phyloP scores from a whole-genome alignment of 2,797 vertebrate genomes.

The Acrocephalus scirpaceus region DNA sequence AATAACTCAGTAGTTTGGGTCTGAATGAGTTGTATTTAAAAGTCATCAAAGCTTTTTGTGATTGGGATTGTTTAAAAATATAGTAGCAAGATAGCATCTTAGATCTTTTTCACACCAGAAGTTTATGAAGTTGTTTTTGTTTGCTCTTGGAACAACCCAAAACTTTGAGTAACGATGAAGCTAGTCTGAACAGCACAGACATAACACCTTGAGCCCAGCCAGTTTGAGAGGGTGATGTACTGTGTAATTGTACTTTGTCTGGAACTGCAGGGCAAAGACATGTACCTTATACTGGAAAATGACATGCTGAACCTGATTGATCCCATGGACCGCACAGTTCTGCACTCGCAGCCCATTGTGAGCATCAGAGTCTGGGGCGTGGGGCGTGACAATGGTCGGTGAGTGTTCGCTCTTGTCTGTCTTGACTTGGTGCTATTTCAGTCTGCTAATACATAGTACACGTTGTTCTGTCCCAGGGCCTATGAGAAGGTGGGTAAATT shows the following conservation, averaged over 20 bases:
- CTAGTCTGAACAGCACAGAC: background rate
- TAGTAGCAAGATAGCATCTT: background rate
- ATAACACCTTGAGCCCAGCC: background rate
- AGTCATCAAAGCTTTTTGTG: background rate
- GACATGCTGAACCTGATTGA: conserved; percentile 92
- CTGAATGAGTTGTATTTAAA: background rate
- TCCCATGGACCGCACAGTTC: conserved; percentile 89
- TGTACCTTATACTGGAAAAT: conserved; percentile 93
- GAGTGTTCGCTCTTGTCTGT: conserved; percentile 23
- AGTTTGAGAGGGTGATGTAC: background rate
- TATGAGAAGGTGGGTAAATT: background rate
- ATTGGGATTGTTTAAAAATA: background rate
- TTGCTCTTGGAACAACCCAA: background rate
- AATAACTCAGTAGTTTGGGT: background rate
- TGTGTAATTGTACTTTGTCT: conserved; percentile 12
- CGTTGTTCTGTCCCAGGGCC: background rate
- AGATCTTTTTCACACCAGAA: background rate
- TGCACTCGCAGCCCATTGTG: conserved; percentile 95
- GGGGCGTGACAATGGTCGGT: conserved; percentile 96
- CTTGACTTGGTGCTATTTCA: background rate
- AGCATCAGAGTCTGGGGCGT: conserved; percentile 98
- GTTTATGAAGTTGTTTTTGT: background rate
- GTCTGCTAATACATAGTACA: background rate
- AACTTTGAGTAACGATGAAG: background rate
- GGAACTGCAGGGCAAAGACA: conserved; percentile 88